Conservation (phyloP, 1,140 invertebrate species). For the Oncopodura yosiiana region DNA sequence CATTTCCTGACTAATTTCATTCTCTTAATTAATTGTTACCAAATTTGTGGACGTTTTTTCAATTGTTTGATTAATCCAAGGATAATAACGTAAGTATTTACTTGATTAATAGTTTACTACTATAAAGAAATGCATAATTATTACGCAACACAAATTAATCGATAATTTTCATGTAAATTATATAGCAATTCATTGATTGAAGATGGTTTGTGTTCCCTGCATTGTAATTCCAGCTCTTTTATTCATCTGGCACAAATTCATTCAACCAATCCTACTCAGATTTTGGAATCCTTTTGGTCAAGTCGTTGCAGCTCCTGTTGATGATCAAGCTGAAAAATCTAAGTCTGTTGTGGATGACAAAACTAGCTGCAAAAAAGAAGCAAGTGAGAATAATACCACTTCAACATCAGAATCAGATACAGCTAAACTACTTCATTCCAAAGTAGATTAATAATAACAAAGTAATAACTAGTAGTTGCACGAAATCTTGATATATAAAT, state of each 20-base stretch:
- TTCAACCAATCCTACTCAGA: constrained; percentile 58
- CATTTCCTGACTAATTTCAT: no score
- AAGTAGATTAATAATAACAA: constrained; percentile 15
- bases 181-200: no score
- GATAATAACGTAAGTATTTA: no score
- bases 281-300: constrained; percentile 65
- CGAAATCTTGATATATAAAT: no score
- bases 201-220: constrained; percentile 67
- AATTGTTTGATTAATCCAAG: no score
- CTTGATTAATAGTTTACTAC: no score
- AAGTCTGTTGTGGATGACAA: constrained; percentile 1
- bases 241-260: constrained; percentile 63
- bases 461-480: no score
- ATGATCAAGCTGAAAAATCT: background rate
- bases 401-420: background rate
- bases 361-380: constrained; percentile 7
- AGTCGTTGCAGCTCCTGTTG: constrained; percentile 36
- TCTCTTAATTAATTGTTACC: no score
- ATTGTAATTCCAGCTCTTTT: constrained; percentile 62
- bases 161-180: no score
- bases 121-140: no score
- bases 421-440: constrained; percentile 1
- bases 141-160: no score
- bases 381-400: background rate
- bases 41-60: no score